Evolutionary conservation across 2,797 vertebrate species (phyloP), one percentile per base, ranked within the genome.

Genomic region (Apogon hyalosoma): DNA sequence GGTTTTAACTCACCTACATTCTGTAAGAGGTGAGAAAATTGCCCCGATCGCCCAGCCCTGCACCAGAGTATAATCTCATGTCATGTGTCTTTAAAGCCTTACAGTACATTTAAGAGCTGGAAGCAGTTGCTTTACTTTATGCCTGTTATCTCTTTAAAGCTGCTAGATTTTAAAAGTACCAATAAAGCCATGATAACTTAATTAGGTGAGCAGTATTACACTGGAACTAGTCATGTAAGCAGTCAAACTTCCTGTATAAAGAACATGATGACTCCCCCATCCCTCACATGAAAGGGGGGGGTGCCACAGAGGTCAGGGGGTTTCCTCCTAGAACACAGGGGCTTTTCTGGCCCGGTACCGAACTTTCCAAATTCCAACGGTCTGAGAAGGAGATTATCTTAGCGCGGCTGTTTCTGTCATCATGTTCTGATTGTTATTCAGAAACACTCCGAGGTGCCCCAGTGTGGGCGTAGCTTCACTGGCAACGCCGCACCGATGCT

Each of bases 261-360:
- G 40, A 57, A 68, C 69, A 69, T 11, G 53, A 69, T 62, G 70
- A 57, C 36, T 16, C 61, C 38, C 16, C 3, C 18, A 41, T 58
- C 28, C 33, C 58, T 31, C 47, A 58, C 46, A 62, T 77, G 4
- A 4, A 24, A 28, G 24, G 5, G 24, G 24, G 19, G 19, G 31
- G 75, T 73, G 83, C 52, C 76, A 65, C 54, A 19, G 51, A 41
- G 61, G 43, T 50, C 55, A 58, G 71, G 67, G 69, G 77, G 73
- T 80, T 89, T 90, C 79, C 85, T 87, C 48, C 54, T 57, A 65
- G 49, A 86, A 85, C 82, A 60, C 85, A 81, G 76, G 14, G 63
- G 15, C 6, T 65, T 66, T 74, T 64, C 74, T 71, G 60, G 75
- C 46, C 49, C 24, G 45, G 45, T 18, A 73, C 79, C 45, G 40